Base-by-base conservation (phyloP, 2,797 vertebrate genomes). In the Fistularia tabacaria region DNA sequence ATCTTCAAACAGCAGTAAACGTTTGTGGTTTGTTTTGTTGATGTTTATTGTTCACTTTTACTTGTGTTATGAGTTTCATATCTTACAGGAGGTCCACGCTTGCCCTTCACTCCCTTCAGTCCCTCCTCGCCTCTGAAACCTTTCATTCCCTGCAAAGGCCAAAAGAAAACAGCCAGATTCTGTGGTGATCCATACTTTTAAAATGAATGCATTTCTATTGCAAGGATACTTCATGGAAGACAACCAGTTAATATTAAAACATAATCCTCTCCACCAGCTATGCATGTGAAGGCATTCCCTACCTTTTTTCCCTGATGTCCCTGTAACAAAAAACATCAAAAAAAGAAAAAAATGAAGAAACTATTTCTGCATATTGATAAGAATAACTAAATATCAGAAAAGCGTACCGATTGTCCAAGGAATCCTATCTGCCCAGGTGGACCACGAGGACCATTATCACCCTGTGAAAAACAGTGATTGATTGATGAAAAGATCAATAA, bases 231-330 rank as follows among this genome's bases (percentile, higher is more conserved):
- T 25, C 2, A 25, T 25, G 25, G 2, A 5, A 25, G 25, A 5
- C 25, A 25, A 25, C 25, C 5, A 5, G 2, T 5, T 25, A 25
- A 25, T 25, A 25, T 25, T 25, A 25, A 25, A 25, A 25, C 25
- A 25, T 25, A 25, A 25, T 25, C 5, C 25, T 25, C 25, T 25
- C 2, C 25, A 25, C 25, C 2, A 8, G 10, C 8, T 38, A 37
- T 8, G 36, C 3, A 44, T 11, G 13, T 10, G 8, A 13, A 49
- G 38, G 0, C 10, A 45, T 48, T 8, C 49, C 62, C 71, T 41
- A 90, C 91, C 87, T 87, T 91, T 46, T 65, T 71, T 77, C 91
- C 91, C 61, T 38, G 25, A 11, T 59, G 55, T 14, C 91, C 89
- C 91, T 92, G 77, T 9, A 62, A 71, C 49, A 63, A 42, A 71